Evolutionary conservation across 2,888 invertebrate genomes (phyloP), one percentile per base, ranked within the genome.

Genomic region (Tryphoninae sp.): DNA sequence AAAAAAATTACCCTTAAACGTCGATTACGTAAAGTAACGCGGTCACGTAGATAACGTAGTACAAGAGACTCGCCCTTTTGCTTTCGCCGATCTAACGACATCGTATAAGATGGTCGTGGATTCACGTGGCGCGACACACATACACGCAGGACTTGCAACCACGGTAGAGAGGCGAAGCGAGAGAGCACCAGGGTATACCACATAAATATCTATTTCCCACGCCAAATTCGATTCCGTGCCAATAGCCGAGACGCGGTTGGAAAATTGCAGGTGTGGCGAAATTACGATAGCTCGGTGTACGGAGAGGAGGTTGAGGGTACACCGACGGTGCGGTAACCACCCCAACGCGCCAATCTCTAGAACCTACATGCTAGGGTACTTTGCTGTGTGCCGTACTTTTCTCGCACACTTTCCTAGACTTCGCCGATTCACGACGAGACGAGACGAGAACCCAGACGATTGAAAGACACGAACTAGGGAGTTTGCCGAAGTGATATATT

Each of bases 121-220:
- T 71, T 64, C 68, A 71, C 72, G 67, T 26, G 76, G 61, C 67
- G 71, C 51, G 61, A 22, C 33, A 69, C 62, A 55, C 78, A 64
- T 42, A 53, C 45, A 16, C 53, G 45, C 74, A n/a, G 22, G 13
- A 49, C 53, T 59, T 23, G 73, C 45, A 65, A 26, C 55, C 26
- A 51, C 61, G 65, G 40, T 26, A 19, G 23, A 16, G 19, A 33
- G 23, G 22, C 40, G 61, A 62, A 62, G 49, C 33, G n/a, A 4
- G 22, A 49, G 69, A 11, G 33, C 55, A 69, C 73, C 40, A 79
- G 33, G 69, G 33, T 68, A 58, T 82, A 62, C 71, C 84, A 62
- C 82, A 84, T 85, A 84, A 87, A 86, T 86, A 84, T 84, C 83
- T 83, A 86, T 87, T 87, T 85, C 68, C 84, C 80, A 73, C 77